Base-by-base conservation (phyloP, 1,140 invertebrate genomes). In the Scaptomyza hsui region DNA sequence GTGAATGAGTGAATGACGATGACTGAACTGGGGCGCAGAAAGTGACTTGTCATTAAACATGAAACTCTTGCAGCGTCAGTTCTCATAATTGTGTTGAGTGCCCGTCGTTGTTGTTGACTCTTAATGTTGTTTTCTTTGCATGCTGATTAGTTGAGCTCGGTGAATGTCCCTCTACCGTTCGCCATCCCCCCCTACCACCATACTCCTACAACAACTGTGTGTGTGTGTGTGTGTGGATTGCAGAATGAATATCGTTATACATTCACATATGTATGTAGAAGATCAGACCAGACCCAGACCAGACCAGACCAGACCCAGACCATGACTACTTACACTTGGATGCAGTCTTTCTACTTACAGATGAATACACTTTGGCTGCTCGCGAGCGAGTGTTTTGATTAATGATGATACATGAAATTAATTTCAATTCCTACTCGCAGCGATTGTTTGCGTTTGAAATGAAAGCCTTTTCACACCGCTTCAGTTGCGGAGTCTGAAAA, bases 341-440 rank as follows among this genome's bases (percentile, higher is more conserved):
- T 60, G 53, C 63, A 72, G 41, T 55, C 57, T 56, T 48, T 67
- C 45, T 55, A 48, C 42, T 24, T 15, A 52, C 57, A 63, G 57
- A 61, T 53, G 70, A 68, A 59, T 67, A 35, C 49, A 60, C 75
- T 76, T 69, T 73, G 70, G 52, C 53, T 62, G 73, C 65, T 73
- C 65, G 67, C 59, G 32, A 71, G 69, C 62, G 81, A 88, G 82
- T 86, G 82, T 86, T 86, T 86, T 86, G 82, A 86, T 86, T 88
- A 89, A 86, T 86, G 82, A 86, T 86, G 82, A 86, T 86, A 86
- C 83, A 88, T 86, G 82, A 88, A 86, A 89, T 86, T 86, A 86
- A 88, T 86, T 86, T 86, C 82, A 88, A 86, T 88, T 86, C 74
- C 78, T 75, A 78, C 78, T 75, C 79, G 52, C 41, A 62, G 55